Percentiles rank a stretch among this genome's conserved stretches.
phyloP scores from a whole-genome alignment of 2,797 vertebrate species.

The Ptychobarbus kaznakovi region DNA sequence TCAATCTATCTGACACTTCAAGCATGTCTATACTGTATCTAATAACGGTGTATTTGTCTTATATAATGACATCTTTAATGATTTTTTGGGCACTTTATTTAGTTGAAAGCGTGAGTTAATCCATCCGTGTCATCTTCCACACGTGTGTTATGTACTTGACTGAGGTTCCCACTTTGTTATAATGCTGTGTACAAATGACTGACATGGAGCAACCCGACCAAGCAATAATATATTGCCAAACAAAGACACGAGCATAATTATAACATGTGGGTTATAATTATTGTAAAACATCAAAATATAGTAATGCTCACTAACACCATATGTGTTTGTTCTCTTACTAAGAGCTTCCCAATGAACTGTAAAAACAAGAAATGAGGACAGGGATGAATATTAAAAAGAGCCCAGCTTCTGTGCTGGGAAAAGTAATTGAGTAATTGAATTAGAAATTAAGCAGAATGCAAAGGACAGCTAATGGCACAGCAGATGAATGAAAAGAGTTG shows the following conservation, averaged over 20 bases:
- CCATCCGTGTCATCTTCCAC: background rate
- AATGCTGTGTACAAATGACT: background rate
- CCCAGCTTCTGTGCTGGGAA: conserved; percentile 45
- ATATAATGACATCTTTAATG: background rate
- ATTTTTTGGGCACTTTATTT: background rate
- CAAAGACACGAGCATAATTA: conserved; percentile 20
- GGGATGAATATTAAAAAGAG: conserved; percentile 52
- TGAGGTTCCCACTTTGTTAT: conserved; percentile 18
- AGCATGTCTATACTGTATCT: background rate
- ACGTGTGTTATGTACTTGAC: background rate
- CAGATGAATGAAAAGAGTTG: conserved; percentile 70
- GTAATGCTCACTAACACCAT: background rate
- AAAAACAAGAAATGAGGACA: conserved; percentile 43
- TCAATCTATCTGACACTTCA: background rate
- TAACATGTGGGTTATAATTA: conserved; percentile 42
- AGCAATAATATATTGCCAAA: background rate
- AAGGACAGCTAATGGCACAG: conserved; percentile 71
- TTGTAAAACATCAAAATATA: background rate
- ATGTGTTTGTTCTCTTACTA: background rate
- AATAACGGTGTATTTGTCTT: background rate
- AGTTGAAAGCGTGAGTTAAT: background rate
- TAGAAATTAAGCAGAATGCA: conserved; percentile 60
- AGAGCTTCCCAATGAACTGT: background rate
- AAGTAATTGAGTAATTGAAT: too few relatives aligned
- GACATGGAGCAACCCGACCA: background rate